Evolutionary conservation across 2,888 invertebrate species (phyloP), one percentile per base, ranked within the genome.

Genomic region (Anthoptus insignis): DNA sequence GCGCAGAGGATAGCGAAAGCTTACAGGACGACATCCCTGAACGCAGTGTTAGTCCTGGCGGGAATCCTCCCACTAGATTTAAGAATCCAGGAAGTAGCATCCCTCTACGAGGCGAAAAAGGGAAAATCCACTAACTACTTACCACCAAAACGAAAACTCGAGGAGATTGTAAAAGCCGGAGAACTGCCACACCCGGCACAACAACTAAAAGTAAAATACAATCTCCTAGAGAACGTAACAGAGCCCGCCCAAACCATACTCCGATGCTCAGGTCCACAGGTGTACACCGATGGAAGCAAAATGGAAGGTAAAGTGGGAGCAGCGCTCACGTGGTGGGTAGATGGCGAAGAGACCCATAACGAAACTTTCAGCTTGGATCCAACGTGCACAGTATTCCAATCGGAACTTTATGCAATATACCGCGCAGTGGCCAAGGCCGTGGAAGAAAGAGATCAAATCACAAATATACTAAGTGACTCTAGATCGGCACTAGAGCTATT

Each of bases 21-120:
- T 1, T 49, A 59, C 45, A 8, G 59, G 3, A 59, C 59, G 3
- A 32, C 34, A 4, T 60, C 60, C 9, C 27, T 52, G 14, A 42
- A 39, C 6, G 21, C 60, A 9, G 29, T 34, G n/a, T 37, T 47
- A 24, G 14, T 22, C n/a, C 34, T 47, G 14, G 39, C 39, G n/a
- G 39, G 39, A 14, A 9, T 39, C 13, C 39, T 39, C 13, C 39
- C 39, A n/a, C 39, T 39, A 4, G 39, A 39, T 13, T 13, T 39
- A 4, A 39, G 39, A 14, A 39, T 39, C 4, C 39, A 39, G n/a
- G 29, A 60, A 14, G 39, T 24, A 3, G n/a, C 32, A 5, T 3
- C 24, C 19, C 32, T 50, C 21, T 57, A 57, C 22, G 57, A 57
- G 29, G 39, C 45, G 5, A 39, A 22, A 24, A 57, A 42, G 16